Evolutionary conservation across 2,888 invertebrate genomes (phyloP).

Genomic region (Lasioglossum malachurum): DNA sequence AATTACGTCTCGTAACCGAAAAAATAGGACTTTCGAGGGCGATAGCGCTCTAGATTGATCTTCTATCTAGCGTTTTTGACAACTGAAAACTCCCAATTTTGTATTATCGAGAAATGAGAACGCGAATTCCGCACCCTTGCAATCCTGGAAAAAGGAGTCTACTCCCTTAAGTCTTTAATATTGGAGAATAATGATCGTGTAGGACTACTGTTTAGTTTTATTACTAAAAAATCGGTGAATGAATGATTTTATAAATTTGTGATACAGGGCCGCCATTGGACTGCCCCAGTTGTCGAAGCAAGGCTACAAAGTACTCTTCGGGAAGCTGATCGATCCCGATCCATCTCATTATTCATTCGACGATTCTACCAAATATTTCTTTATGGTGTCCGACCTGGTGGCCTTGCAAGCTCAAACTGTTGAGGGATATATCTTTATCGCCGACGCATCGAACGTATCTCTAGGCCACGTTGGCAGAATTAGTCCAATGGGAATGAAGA

Average conservation of each 20-base stretch:
- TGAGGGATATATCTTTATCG: slow-evolving; percentile 87
- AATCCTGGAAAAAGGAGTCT: too few relatives aligned
- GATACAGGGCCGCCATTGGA: slow-evolving; percentile 73
- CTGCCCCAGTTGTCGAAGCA: slow-evolving; percentile 84
- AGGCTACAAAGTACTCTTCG: slow-evolving; percentile 86
- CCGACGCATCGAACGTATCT: slow-evolving; percentile 87
- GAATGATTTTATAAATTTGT: not conserved
- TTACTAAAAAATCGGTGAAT: not conserved
- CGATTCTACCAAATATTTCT: slow-evolving; percentile 85
- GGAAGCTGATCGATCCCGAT: slow-evolving; percentile 86
- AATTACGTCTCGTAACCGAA: too few relatives aligned
- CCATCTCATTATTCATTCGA: slow-evolving; percentile 87
- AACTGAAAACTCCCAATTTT: too few relatives aligned
- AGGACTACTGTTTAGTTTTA: too few relatives aligned
- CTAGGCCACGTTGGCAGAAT: slow-evolving; percentile 88
- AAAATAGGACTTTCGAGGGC: too few relatives aligned
- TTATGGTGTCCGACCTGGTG: slow-evolving; percentile 87
- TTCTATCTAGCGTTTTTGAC: too few relatives aligned
- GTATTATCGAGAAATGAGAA: too few relatives aligned
- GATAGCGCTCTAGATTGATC: too few relatives aligned
- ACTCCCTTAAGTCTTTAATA: too few relatives aligned
- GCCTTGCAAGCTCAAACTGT: slow-evolving; percentile 86
- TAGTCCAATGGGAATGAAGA: slow-evolving; percentile 88
- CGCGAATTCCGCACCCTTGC: too few relatives aligned
- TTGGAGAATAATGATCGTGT: too few relatives aligned